phyloP scores from a whole-genome alignment of 2,797 vertebrate genomes.

The Lepus townsendii region DNA sequence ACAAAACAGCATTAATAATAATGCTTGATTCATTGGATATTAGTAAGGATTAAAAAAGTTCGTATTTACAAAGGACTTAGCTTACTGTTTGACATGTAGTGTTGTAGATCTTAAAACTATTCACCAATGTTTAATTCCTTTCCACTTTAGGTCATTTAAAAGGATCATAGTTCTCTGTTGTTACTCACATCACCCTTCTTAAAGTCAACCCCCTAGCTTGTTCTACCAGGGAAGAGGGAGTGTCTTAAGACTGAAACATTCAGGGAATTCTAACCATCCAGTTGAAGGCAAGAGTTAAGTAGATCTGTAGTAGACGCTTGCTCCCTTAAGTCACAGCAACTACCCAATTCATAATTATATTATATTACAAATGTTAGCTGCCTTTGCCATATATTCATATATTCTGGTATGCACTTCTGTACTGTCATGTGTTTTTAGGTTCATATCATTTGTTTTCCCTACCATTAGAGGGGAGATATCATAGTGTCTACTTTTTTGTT shows the following conservation, averaged over 20 bases:
- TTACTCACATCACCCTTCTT: neutral
- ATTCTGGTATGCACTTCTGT: neutral
- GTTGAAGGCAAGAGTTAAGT: neutral
- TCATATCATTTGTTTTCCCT: neutral
- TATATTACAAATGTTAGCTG: neutral
- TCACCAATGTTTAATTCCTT: neutral
- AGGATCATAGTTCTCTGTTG: neutral
- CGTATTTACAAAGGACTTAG: conserved; percentile 17
- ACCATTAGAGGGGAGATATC: neutral
- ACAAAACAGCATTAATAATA: neutral
- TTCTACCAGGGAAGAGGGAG: neutral
- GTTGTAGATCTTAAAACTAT: neutral
- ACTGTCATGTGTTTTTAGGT: neutral
- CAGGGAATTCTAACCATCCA: neutral
- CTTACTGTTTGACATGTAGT: neutral
- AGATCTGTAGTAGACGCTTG: neutral
- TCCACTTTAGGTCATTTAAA: neutral
- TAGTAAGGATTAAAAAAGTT: neutral
- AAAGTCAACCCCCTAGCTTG: neutral
- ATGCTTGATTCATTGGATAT: neutral
- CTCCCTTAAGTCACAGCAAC: neutral
- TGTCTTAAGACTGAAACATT: neutral
- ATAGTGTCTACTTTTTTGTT: neutral
- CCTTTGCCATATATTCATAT: neutral
- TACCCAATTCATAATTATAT: no score